Evolutionary conservation across 2,797 vertebrate species (phyloP).

Genomic region (Danio jaintianensis): DNA sequence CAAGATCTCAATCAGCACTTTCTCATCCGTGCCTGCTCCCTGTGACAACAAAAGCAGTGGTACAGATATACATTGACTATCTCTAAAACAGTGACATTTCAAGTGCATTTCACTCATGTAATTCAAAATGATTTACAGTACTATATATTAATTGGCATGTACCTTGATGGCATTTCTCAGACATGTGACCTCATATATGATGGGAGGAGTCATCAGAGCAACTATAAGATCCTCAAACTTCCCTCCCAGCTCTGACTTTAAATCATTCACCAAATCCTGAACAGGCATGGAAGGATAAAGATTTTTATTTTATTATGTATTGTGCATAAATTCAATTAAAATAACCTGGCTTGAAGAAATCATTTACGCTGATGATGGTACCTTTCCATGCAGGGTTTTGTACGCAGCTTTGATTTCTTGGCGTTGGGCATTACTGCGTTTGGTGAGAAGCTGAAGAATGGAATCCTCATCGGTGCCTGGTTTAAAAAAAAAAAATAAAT

Average conservation of each 20-base stretch:
- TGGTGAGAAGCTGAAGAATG: slow-evolving; percentile 85
- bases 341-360: neutral
- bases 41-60: slow-evolving; percentile 60
- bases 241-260: slow-evolving; percentile 92
- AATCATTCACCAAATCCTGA: slow-evolving; percentile 87
- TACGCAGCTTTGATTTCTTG: slow-evolving; percentile 86
- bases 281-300: neutral
- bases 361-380: slow-evolving; percentile 62
- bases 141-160: slow-evolving; percentile 6
- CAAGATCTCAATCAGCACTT: slow-evolving; percentile 91
- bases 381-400: slow-evolving; percentile 94
- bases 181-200: slow-evolving; percentile 83
- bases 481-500: neutral
- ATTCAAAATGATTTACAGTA: neutral
- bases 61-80: neutral
- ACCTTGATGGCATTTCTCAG: slow-evolving; percentile 93
- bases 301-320: neutral
- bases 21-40: slow-evolving; percentile 94
- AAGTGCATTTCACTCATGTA: neutral
- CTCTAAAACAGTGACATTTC: neutral
- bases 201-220: slow-evolving; percentile 84
- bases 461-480: slow-evolving; percentile 91
- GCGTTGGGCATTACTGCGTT: slow-evolving; percentile 90
- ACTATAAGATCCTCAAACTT: slow-evolving; percentile 91
- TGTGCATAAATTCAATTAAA: neutral